Evolutionary conservation across 2,888 invertebrate genomes (phyloP), one percentile per base, ranked within the genome.

Genomic region (Microplitis manilae): DNA sequence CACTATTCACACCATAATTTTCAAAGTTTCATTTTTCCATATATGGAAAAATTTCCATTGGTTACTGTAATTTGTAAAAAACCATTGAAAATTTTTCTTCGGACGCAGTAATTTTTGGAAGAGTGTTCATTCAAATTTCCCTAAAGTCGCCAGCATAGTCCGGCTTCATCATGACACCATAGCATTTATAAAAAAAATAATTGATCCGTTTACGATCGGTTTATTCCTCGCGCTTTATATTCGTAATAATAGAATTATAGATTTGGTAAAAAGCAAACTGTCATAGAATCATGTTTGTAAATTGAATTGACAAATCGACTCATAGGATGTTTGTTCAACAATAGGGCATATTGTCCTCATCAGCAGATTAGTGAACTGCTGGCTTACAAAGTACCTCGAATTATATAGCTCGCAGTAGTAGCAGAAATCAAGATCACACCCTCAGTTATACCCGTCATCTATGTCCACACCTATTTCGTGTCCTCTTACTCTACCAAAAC

Each of bases 351-450:
- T 76, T 86, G 85, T 86, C 84, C 85, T 82, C 85, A 85, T 86
- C 85, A 84, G 87, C 87, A 86, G 87, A 88, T 89, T 88, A 88
- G 87, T 86, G 85, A 87, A 87, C 86, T 88, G 61, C 65, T 65
- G 17, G 30, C 84, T 82, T 83, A 85, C 86, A 86, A 87, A 85
- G 85, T 85, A 84, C 83, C 84, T 80, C 81, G 81, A 77, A 72
- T 64, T 30, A 30, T 30, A 73, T 67, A 72, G 65, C 76, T 64
- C 75, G 50, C 13, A 13, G 50, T 50, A 50, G 50, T 50, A 50
- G 50, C 50, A 50, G 50, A 50, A 50, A 50, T 17, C 70, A 72
- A 78, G 68, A 78, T 77, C 73, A 68, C 38, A 77, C 69, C 79
- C 77, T 77, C 76, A 68, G 67, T 69, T 59, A 65, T 77, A 79